phyloP scores from a whole-genome alignment of 2,113 vertebrate genomes.

The Platycercus adscitus region DNA sequence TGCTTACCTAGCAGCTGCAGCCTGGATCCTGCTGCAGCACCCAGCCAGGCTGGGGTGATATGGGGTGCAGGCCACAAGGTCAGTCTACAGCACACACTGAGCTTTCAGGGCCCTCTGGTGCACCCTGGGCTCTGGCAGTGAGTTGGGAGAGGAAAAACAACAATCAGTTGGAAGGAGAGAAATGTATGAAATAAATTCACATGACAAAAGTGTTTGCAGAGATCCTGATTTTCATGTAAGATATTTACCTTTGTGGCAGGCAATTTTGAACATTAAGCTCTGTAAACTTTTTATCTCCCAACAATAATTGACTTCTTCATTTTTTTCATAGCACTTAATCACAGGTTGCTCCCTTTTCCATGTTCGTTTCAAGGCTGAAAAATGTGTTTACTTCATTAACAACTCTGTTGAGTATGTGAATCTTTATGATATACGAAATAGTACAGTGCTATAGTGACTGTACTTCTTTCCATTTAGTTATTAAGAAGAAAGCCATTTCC shows the following conservation, averaged over 20 bases:
- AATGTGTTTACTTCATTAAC: background rate
- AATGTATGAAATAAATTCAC: background rate
- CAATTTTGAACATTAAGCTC: background rate
- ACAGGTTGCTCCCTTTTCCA: background rate
- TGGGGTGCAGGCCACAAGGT: rapidly evolving
- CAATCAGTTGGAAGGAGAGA: background rate
- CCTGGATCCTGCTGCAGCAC: rapidly evolving
- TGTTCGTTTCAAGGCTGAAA: conserved; percentile 13
- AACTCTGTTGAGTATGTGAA: background rate
- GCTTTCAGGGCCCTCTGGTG: background rate
- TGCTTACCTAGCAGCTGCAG: too few relatives aligned
- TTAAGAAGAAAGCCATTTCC: background rate
- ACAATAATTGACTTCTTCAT: background rate
- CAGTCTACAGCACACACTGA: rapidly evolving
- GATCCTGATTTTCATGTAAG: background rate
- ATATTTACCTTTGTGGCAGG: background rate
- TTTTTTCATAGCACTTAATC: background rate
- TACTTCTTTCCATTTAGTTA: background rate
- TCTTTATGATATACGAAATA: background rate
- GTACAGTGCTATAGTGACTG: background rate
- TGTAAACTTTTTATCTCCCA: background rate
- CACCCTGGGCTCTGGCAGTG: background rate
- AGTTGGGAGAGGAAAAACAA: background rate
- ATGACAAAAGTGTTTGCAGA: background rate
- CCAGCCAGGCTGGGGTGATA: rapidly evolving